Base-by-base conservation (phyloP, 2,113 vertebrate species). In the Dolichotis patagonum region DNA sequence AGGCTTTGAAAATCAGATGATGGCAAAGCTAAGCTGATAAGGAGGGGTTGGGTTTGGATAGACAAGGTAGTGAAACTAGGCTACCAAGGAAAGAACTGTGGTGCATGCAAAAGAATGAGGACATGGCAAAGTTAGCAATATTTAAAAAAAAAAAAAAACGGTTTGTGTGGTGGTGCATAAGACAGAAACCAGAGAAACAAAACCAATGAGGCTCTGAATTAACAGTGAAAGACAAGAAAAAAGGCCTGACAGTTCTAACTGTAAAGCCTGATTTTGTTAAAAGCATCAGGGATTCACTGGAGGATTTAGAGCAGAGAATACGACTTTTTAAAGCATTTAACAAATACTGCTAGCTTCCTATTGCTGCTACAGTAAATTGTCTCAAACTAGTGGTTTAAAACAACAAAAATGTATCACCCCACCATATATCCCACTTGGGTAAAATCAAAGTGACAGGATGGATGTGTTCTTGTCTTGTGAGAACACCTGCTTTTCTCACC, bases 171-270 rank as follows among this genome's bases (percentile, higher is more conserved):
- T 71, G n/a, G 49, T 24, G 58, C 60, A 54, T 32, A 83, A 28
- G 52, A 83, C 14, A 32, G 30, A 90, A 75, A 75, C 30, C 2
- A 60, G 7, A 43, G 38, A 62, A 13, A 78, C 65, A 89, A 49
- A 81, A 84, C 32, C 88, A 41, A 62, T 69, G 14, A 9, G 16
- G 71, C 19, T 46, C 19, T 89, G 6, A 85, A 69, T 85, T n/a
- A 93, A 93, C 19, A 89, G 80, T 32, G 84, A 65, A 88, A 89
- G 19, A 85, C 62, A 83, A 49, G 58, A 85, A 35, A 56, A 89
- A 77, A 85, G 24, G 5, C 58, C 8, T 69, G 17, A 26, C 8
- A 8, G 13, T 5, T 85, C 60, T 82, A 85, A 89, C 16, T 56
- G 43, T 38, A 86, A 46, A 84, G 20, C 9, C 41, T 62, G 14